A percentile compares a stretch with the other conserved stretches of the same genome.
phyloP scores from a whole-genome alignment of 1,140 invertebrate genomes.

The Nixonia krombeini region DNA sequence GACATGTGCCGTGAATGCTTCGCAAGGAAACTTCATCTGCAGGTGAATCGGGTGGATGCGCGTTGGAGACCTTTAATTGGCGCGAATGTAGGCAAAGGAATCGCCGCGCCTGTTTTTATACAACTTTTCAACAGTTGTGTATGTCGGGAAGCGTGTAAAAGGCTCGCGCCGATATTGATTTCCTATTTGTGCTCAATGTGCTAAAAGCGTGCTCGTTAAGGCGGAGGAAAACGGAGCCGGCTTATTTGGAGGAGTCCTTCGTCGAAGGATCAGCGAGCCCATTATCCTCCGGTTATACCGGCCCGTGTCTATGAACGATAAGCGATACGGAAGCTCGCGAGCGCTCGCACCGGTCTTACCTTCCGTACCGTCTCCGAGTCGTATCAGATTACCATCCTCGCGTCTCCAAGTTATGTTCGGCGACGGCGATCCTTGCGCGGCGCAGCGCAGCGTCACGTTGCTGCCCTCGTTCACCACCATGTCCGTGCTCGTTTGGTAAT shows the following conservation, averaged over 20 bases:
- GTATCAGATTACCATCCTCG: conserved; percentile 81
- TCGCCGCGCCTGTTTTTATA: conserved; percentile 6
- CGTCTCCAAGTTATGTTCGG: conserved; percentile 87
- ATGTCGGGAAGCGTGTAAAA: neutral
- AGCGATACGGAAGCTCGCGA: conserved; percentile 50
- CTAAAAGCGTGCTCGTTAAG: neutral
- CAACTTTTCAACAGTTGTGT: conserved; percentile 1
- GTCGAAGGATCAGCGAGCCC: neutral
- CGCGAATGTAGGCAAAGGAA: neutral
- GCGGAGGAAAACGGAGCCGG: neutral
- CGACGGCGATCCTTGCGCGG: conserved; percentile 83
- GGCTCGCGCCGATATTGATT: conserved; percentile 4
- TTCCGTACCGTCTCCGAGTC: conserved; percentile 73
- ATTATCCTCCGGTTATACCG: neutral
- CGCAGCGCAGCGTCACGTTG: conserved; percentile 87
- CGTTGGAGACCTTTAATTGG: neutral
- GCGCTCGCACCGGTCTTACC: conserved; percentile 76
- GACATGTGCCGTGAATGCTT: too few relatives aligned
- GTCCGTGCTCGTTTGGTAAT: conserved; percentile 88
- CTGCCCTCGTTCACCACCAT: conserved; percentile 88
- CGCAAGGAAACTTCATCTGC: too few relatives aligned
- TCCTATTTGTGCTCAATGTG: conserved; percentile 1
- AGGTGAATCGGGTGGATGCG: too few relatives aligned
- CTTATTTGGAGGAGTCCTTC: neutral
- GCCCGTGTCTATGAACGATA: neutral